Conservation (phyloP, 30 jellyfish, hydroid and myxozoan species). For the Euphysa ruthae region DNA sequence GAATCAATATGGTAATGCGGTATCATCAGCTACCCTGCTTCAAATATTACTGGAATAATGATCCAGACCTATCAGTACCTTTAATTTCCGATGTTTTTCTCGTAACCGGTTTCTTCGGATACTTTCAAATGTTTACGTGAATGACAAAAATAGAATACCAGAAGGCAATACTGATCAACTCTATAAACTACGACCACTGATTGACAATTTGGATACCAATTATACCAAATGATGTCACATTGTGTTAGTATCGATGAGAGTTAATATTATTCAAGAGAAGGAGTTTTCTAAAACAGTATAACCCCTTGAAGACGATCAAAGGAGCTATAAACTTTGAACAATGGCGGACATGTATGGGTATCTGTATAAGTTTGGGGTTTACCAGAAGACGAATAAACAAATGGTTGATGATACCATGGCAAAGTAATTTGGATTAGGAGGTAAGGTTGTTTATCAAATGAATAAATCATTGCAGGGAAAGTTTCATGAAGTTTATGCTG, state of each 20-base stretch:
- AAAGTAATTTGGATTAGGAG: conserved; percentile 42
- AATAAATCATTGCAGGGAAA: conserved; percentile 34
- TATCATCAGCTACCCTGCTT: background rate
- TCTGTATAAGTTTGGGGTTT: conserved; percentile 9
- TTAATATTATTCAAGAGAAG: background rate
- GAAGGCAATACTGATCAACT: background rate
- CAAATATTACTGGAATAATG: background rate
- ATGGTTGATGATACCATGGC: conserved; percentile 6
- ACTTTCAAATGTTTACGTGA: background rate
- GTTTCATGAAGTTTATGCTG: conserved; percentile 37
- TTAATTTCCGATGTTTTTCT: background rate
- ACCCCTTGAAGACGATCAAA: background rate
- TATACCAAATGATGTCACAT: background rate
- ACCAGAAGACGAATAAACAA: conserved; percentile 1
- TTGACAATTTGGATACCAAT: background rate
- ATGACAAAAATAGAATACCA: background rate
- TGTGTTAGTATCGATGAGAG: background rate
- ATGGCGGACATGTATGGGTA: conserved; percentile 16
- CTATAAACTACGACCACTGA: background rate
- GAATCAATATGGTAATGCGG: too few relatives aligned
- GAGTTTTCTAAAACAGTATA: background rate
- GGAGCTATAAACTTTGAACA: conserved; percentile 13
- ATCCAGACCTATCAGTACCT: background rate
- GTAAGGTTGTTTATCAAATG: conserved; percentile 21
- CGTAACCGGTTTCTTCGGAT: background rate